These are phyloP conservation scores for Poecilus cupreus DNA, from an alignment of 2,888 invertebrate species.

Conservation along the genomic window DNA sequence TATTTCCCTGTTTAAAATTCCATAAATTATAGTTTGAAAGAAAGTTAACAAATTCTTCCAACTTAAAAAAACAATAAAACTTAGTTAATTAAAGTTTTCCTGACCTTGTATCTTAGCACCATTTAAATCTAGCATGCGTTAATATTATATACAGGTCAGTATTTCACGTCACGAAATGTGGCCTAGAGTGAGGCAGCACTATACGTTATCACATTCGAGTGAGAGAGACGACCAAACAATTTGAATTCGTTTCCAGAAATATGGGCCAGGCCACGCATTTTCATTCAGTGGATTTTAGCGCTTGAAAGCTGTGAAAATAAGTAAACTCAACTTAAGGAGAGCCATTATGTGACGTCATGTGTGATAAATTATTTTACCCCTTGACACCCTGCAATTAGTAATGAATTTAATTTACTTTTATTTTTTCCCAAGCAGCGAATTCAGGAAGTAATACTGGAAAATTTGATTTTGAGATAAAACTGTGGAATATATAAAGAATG, in stretches of 20 bases:
- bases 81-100: conserved; percentile 49
- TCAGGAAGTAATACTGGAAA: conserved; percentile 34
- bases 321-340: neutral
- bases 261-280: conserved; percentile 46
- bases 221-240: conserved; percentile 12
- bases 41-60: conserved; percentile 9
- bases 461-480: conserved; percentile 29
- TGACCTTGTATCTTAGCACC: conserved; percentile 50
- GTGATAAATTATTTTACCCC: conserved; percentile 47
- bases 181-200: neutral
- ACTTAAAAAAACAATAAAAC: conserved; percentile 34
- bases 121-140: conserved; percentile 45
- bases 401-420: conserved; percentile 52
- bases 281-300: neutral
- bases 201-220: neutral
- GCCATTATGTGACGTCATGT: neutral
- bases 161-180: conserved; percentile 40
- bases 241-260: conserved; percentile 31
- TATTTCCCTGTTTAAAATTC: neutral
- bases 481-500: neutral
- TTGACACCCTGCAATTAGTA: conserved; percentile 46
- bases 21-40: neutral
- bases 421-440: neutral
- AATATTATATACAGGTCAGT: conserved; percentile 51
- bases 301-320: neutral